Evolutionary conservation across 2,888 invertebrate genomes (phyloP), one percentile per base, ranked within the genome.

Genomic region (Sphecodes monilicornis): DNA sequence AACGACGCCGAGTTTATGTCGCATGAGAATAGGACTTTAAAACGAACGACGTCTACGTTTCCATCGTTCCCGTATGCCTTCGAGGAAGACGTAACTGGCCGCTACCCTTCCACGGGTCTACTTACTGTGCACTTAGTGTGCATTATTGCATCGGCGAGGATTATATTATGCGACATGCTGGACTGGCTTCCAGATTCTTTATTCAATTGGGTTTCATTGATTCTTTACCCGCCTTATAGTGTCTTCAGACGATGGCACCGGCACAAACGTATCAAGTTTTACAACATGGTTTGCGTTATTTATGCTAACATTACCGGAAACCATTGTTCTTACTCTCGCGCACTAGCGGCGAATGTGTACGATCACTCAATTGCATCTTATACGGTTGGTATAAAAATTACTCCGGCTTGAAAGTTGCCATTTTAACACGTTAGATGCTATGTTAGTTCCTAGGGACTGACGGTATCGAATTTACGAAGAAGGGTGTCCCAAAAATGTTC

Each of bases 1-100:
- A 76, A 83, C 84, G 83, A 85, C 72, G 39, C 26, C 60, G 78
- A 76, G 68, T 85, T 84, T 84, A 79, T 64, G 70, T 70, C 43
- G 76, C 74, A 79, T 74, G 73, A 85, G 76, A 85, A 79, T 84
- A 71, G 84, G 79, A 77, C 76, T 84, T 76, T 84, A 85, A 78
- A 79, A 60, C 66, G 54, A 76, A 84, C 76, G 69, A 79, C 76
- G n/a, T 84, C 69, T 54, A 39, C 76, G 46, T 32, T 46, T 71
- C 43, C 64, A 57, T 54, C 16, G 36, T n/a, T 54, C 36, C 32
- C 54, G 54, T 71, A 54, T 66, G 76, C 60, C 43, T n/a, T n/a
- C 32, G 26, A 29, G 16, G 66, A 46, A 68, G 43, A 74, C 57
- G 69, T 43, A 74, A 41, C 46, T 54, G 57, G 16, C n/a, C 60